Evolutionary conservation across 2,797 vertebrate species (phyloP).

Genomic region (Psittacula derbiana): DNA sequence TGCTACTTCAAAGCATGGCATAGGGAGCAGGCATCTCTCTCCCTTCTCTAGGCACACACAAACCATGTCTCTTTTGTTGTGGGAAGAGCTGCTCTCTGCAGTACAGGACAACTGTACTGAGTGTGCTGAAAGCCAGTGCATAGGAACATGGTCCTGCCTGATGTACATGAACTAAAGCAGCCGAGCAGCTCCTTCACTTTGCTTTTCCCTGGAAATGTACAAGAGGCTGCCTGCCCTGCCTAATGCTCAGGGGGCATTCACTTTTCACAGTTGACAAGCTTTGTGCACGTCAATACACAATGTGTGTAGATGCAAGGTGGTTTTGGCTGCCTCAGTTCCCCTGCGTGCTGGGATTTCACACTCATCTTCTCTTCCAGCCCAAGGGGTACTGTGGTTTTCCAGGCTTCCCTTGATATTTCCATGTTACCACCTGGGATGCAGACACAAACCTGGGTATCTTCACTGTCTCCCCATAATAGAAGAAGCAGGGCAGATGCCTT

Average conservation of each 20-base stretch:
- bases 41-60: neutral
- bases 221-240: neutral
- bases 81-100: neutral
- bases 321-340: neutral
- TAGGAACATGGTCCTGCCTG: neutral
- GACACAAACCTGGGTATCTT: neutral
- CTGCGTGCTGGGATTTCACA: neutral
- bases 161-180: neutral
- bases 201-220: neutral
- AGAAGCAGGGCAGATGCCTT: neutral
- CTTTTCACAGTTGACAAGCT: neutral
- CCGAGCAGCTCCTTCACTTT: neutral
- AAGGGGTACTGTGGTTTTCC: neutral
- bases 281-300: accelerated
- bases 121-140: neutral
- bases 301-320: neutral
- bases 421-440: neutral
- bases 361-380: neutral
- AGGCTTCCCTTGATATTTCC: neutral
- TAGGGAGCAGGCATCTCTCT: neutral
- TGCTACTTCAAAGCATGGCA: neutral
- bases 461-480: neutral
- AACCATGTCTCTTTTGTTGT: neutral
- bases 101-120: neutral
- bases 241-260: neutral